A percentile compares a stretch with the other conserved stretches of the same genome.
phyloP scores from a whole-genome alignment of 2,888 invertebrate species.

The Rhodophaea formosa region DNA sequence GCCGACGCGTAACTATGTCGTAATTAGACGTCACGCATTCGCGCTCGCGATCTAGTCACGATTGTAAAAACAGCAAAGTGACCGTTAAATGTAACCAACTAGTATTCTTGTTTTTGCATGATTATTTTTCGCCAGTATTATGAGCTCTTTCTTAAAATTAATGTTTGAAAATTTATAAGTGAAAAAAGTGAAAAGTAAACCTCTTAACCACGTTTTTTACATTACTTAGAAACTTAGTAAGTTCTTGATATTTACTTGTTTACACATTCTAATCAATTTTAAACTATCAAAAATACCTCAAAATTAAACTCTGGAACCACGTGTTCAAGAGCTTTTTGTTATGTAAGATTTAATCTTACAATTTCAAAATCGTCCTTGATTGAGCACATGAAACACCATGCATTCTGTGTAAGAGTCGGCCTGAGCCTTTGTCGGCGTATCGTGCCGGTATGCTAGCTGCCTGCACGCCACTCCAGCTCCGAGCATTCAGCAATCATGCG shows the following conservation, averaged over 20 bases:
- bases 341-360: neutral
- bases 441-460: slow-evolving; percentile 2
- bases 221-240: too few relatives aligned
- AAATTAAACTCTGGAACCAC: too few relatives aligned
- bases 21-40: slow-evolving; percentile 21
- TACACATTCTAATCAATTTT: too few relatives aligned
- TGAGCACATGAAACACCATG: neutral
- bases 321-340: neutral
- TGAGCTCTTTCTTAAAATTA: too few relatives aligned
- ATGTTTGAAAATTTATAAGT: too few relatives aligned
- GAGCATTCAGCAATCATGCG: neutral
- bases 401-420: slow-evolving; percentile 9
- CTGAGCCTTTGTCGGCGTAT: slow-evolving; percentile 24
- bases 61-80: slow-evolving; percentile 5
- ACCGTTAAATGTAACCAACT: neutral
- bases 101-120: neutral
- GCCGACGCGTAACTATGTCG: slow-evolving; percentile 26
- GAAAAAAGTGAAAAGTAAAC: too few relatives aligned
- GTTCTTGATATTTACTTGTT: too few relatives aligned
- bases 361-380: neutral
- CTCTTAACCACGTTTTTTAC: too few relatives aligned
- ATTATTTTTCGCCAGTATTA: neutral
- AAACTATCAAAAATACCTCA: too few relatives aligned
- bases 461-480: neutral
- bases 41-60: slow-evolving; percentile 6